phyloP scores from a whole-genome alignment of 2,113 vertebrate genomes.

The Micronycteris hirsuta region DNA sequence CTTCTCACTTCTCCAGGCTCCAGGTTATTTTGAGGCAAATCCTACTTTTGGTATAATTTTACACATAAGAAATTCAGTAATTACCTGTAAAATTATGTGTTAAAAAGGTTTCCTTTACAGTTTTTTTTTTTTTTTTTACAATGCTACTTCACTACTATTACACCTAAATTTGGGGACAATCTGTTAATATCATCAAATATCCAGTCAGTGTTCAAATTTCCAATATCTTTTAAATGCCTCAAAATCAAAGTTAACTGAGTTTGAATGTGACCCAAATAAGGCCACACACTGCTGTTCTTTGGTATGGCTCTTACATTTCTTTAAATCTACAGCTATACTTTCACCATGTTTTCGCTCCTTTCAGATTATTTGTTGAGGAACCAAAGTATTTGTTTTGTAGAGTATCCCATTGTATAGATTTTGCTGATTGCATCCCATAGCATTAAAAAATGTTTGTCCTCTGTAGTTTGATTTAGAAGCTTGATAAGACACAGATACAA shows the following conservation, averaged over 20 bases:
- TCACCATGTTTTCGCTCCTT: background rate
- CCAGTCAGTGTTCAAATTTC: background rate
- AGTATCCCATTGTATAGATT: background rate
- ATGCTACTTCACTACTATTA: background rate
- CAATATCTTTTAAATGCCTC: background rate
- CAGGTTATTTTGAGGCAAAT: background rate
- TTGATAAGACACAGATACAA: background rate
- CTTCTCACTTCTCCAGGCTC: rapidly evolving
- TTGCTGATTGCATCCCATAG: background rate
- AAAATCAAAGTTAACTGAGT: background rate
- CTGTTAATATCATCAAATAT: background rate
- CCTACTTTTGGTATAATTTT: background rate
- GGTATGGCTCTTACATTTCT: background rate
- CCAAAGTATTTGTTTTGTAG: background rate
- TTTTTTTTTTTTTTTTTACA: background rate
- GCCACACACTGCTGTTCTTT: background rate
- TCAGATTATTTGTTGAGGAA: background rate
- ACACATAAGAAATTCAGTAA: background rate
- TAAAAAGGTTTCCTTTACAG: background rate
- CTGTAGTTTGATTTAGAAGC: background rate
- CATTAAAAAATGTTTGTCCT: background rate
- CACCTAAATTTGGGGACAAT: background rate
- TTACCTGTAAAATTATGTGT: background rate
- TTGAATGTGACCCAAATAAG: background rate
- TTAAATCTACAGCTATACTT: background rate